Evolutionary conservation across 35 echinoderm and acorn worm genomes (phyloP), one percentile per base, ranked within the genome.

Genomic region (Ptychodera flava): DNA sequence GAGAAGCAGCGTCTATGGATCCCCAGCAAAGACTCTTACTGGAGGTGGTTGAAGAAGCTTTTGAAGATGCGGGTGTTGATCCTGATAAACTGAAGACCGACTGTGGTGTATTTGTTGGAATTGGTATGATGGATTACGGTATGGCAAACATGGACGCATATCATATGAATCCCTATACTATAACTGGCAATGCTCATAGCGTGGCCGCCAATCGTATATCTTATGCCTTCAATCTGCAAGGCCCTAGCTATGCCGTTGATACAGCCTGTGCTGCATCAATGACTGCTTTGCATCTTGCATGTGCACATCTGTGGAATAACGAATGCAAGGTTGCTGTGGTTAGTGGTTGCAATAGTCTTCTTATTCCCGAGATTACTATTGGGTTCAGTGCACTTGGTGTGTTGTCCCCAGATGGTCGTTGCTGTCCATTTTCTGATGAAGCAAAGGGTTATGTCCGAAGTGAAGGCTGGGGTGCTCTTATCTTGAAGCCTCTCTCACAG

Each of bases 381-480:
- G 95, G 78, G 0, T 97, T 94, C 78, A 94, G 92, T 78, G 92
- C 95, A 6, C 52, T 97, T 1, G 95, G 95, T 34, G 92, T 94
- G 28, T 64, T 97, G 0, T 97, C 95, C 28, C 90, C 92, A 38
- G 95, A 97, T 34, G 92, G 95, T 27, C 85, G 78, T 33, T 94
- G 92, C 35, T 92, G 95, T 81, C 95, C 95, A 10, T 97, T 97
- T 83, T n/a, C n/a, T n/a, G n/a, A n/a, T n/a, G n/a, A n/a, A n/a
- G n/a, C n/a, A n/a, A n/a, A n/a, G n/a, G n/a, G n/a, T n/a, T n/a
- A n/a, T n/a, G n/a, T n/a, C n/a, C n/a, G n/a, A n/a, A n/a, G n/a
- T n/a, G n/a, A n/a, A 92, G 95, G 95, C 14, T 97, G 92, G 89
- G 92, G 92, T 78, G 85, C 92, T 36, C 16, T 97, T 35, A 87